A percentile compares a stretch with the other conserved stretches of the same genome.
phyloP scores from a whole-genome alignment of 2,113 vertebrate genomes.

The Acanthisitta chloris region DNA sequence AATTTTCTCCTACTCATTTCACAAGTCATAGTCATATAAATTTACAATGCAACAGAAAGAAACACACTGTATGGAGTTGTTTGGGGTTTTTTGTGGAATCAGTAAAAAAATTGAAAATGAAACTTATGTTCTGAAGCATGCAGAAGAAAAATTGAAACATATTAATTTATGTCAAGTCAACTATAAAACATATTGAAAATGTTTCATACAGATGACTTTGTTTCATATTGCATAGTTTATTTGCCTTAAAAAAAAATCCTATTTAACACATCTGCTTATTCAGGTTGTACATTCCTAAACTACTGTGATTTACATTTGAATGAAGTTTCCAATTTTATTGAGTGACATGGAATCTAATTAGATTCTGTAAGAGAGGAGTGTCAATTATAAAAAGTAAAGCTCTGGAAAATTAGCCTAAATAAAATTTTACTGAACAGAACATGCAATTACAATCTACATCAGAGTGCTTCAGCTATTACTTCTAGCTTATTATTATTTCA shows the following conservation, averaged over 20 bases:
- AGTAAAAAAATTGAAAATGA: neutral
- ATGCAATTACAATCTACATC: constrained; percentile 16
- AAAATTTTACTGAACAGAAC: constrained; percentile 23
- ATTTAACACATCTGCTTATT: neutral
- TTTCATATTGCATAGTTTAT: neutral
- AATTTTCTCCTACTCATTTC: constrained; percentile 51
- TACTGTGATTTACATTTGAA: constrained; percentile 58
- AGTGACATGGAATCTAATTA: constrained; percentile 68
- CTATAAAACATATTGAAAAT: neutral
- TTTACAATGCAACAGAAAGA: neutral
- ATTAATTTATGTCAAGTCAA: neutral
- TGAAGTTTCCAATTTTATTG: constrained; percentile 55
- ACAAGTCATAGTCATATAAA: constrained; percentile 33
- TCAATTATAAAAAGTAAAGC: constrained; percentile 24
- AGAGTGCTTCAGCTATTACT: neutral
- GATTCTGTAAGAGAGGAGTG: constrained; percentile 23
- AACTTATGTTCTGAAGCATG: neutral
- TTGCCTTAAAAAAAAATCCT: neutral
- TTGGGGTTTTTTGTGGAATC: neutral
- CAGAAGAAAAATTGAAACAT: neutral
- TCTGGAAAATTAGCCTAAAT: constrained; percentile 42
- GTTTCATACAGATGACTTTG: neutral
- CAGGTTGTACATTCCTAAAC: neutral
- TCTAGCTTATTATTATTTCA: neutral
- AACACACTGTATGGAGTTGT: neutral